phyloP scores from a whole-genome alignment of 2,888 invertebrate genomes.

The Apamea sordens region DNA sequence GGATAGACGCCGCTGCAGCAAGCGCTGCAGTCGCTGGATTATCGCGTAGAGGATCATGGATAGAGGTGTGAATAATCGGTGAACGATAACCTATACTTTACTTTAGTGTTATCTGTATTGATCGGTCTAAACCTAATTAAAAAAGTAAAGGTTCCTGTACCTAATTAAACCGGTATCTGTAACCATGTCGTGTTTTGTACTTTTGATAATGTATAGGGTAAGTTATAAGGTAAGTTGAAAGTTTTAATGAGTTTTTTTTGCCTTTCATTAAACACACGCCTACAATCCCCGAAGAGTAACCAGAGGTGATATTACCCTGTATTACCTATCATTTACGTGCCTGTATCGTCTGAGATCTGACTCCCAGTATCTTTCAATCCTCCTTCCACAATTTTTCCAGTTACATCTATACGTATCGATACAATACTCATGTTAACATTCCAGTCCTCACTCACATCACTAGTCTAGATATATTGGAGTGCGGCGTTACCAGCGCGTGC shows the following conservation, averaged over 20 bases:
- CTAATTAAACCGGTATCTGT: background rate
- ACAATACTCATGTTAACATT: conserved; percentile 23
- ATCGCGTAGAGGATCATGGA: conserved; percentile 19
- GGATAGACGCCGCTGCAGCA: conserved; percentile 33
- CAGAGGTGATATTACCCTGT: background rate
- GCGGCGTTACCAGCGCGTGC: conserved; percentile 63
- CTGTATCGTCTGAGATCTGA: background rate
- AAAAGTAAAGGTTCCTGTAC: background rate
- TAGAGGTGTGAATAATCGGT: conserved; percentile 38
- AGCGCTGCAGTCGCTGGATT: conserved; percentile 34
- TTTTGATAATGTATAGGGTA: too few relatives aligned
- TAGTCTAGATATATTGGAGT: conserved; percentile 62
- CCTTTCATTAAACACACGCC: background rate
- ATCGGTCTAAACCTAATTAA: background rate
- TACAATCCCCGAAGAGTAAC: background rate
- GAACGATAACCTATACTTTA: background rate
- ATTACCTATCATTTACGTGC: background rate
- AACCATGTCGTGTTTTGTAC: background rate
- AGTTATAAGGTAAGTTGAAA: background rate
- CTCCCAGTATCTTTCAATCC: background rate
- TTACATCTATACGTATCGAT: background rate
- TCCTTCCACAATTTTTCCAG: too few relatives aligned
- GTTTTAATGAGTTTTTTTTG: background rate
- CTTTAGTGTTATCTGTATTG: background rate
- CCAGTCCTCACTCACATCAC: conserved; percentile 37